These are phyloP conservation scores for Diorhabda elongata DNA, from an alignment of 1,140 invertebrate genomes.

Conservation along the genomic window DNA sequence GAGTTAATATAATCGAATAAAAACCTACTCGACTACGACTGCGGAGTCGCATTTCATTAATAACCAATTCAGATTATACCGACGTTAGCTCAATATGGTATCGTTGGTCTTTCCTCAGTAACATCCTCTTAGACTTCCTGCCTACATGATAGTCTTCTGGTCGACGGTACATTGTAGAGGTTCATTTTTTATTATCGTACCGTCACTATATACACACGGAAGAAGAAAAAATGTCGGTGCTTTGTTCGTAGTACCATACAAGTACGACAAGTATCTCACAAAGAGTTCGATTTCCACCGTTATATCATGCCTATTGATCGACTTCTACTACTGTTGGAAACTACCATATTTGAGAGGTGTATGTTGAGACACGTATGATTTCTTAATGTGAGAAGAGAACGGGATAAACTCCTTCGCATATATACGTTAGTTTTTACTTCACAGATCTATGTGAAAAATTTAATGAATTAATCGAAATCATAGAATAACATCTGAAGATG, in stretches of 20 bases:
- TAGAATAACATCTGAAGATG: no score
- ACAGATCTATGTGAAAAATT: no score
- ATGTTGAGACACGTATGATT: no score
- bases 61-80: neutral
- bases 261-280: neutral
- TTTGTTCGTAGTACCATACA: neutral
- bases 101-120: neutral
- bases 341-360: no score
- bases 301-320: neutral
- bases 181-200: slow-evolving; percentile 1
- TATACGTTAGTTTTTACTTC: no score
- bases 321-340: neutral
- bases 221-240: neutral
- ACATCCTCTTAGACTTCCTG: slow-evolving; percentile 1
- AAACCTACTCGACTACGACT: neutral
- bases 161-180: neutral
- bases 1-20: neutral
- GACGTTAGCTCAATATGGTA: neutral
- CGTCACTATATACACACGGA: neutral
- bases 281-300: neutral
- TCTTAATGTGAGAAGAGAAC: no score
- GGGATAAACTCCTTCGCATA: no score
- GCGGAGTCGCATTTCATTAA: neutral
- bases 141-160: neutral
- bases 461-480: no score